Evolutionary conservation across 2,113 vertebrate genomes (phyloP).

Genomic region (Todiramphus chloris): DNA sequence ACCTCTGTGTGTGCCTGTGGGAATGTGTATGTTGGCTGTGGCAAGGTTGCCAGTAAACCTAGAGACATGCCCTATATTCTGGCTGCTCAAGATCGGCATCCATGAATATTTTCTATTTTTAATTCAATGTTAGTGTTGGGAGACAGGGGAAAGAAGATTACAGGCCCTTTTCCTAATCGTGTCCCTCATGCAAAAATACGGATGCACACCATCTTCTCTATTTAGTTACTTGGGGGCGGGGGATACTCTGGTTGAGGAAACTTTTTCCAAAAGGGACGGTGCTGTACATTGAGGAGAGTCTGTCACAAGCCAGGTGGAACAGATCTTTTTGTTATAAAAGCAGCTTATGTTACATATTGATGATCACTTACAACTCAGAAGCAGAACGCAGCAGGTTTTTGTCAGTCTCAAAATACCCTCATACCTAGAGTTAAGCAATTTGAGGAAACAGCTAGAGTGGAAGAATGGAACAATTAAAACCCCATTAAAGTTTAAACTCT

Average conservation of each 20-base stretch:
- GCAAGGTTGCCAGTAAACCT: slow-evolving; percentile 31
- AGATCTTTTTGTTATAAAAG: neutral
- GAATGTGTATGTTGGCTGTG: slow-evolving; percentile 9
- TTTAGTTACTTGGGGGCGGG: neutral
- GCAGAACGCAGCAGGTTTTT: neutral
- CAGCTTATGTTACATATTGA: neutral
- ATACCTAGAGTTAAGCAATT: neutral
- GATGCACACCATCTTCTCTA: neutral
- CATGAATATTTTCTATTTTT: neutral
- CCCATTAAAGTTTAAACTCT: slow-evolving; percentile 34
- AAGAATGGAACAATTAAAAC: slow-evolving; percentile 49
- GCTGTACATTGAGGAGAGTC: neutral
- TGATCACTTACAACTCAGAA: neutral
- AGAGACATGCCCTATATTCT: slow-evolving; percentile 18
- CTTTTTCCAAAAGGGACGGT: neutral
- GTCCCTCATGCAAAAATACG: neutral
- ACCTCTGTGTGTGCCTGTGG: neutral
- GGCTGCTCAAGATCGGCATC: neutral
- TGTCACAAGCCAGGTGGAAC: neutral
- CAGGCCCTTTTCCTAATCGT: neutral
- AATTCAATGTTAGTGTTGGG: neutral
- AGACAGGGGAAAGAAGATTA: neutral
- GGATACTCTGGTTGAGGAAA: neutral
- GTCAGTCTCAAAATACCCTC: neutral
- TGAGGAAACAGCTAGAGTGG: neutral